Conservation (phyloP, 2,888 invertebrate genomes). For the Molorchus minor region DNA sequence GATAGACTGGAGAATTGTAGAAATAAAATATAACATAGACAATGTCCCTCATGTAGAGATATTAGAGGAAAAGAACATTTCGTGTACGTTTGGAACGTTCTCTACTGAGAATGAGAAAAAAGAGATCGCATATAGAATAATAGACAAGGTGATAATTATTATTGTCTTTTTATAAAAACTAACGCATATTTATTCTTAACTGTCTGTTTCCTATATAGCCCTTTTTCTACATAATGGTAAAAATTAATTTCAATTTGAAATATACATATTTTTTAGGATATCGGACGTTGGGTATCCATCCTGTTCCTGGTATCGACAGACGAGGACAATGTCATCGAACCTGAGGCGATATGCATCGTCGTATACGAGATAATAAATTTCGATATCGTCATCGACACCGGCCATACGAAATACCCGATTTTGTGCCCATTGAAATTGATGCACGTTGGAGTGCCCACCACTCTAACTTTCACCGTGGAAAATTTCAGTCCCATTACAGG, state of each 20-base stretch:
- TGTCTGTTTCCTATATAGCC: too few species aligned
- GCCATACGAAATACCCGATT: slow-evolving; percentile 47
- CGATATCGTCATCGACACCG: slow-evolving; percentile 49
- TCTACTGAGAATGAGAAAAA: slow-evolving; percentile 2
- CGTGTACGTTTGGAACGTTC: slow-evolving; percentile 27
- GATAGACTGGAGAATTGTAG: slow-evolving; percentile 50
- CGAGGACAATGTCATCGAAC: slow-evolving; percentile 14
- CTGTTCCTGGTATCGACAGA: slow-evolving; percentile 43
- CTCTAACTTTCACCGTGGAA: slow-evolving; percentile 50
- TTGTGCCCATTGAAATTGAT: slow-evolving; percentile 53
- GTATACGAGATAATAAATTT: slow-evolving; percentile 51
- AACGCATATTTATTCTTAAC: too few species aligned
- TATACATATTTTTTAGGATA: slow-evolving; percentile 28
- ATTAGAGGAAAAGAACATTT: slow-evolving; percentile 28
- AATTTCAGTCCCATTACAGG: slow-evolving; percentile 51
- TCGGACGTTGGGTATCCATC: slow-evolving; percentile 44
- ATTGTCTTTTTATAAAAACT: too few species aligned
- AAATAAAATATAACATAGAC: slow-evolving; percentile 49
- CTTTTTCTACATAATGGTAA: too few species aligned
- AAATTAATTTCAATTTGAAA: too few species aligned
- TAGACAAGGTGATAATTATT: slow-evolving; percentile 36
- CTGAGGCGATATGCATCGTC: slow-evolving; percentile 48
- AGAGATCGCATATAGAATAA: slow-evolving; percentile 34
- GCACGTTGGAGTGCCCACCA: slow-evolving; percentile 51
- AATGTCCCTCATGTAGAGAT: slow-evolving; percentile 35